A percentile compares a stretch with the other conserved stretches of the same genome.
Evolutionary conservation across 2,113 vertebrate species (phyloP).

Genomic region (Silurus glanis): DNA sequence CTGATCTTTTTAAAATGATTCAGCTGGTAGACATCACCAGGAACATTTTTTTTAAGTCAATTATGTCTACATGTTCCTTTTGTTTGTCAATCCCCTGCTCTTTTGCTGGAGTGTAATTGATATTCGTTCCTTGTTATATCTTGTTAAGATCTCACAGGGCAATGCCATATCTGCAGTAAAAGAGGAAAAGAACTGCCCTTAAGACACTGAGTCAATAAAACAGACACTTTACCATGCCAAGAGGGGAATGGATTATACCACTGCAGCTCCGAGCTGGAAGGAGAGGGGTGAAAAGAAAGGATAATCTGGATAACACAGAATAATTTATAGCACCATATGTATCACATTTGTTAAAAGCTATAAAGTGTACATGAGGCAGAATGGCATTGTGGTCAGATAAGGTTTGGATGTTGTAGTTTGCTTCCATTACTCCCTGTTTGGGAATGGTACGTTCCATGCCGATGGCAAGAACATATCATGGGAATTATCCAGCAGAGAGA

Average conservation of each 20-base stretch:
- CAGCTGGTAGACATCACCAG: background rate
- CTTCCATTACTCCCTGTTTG: background rate
- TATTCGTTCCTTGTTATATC: conserved; percentile 53
- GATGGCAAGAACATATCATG: conserved; percentile 62
- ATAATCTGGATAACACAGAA: background rate
- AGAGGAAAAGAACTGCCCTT: conserved; percentile 57
- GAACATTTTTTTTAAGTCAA: background rate
- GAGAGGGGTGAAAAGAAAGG: background rate
- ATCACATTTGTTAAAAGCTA: background rate
- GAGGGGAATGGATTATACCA: conserved; percentile 49
- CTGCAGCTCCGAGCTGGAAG: background rate
- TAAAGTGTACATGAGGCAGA: background rate
- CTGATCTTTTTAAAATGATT: background rate
- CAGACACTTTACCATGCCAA: conserved; percentile 59
- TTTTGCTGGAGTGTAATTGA: conserved; percentile 43
- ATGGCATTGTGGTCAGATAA: background rate
- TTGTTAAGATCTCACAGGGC: conserved; percentile 51
- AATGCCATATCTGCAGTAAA: conserved; percentile 54
- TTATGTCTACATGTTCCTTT: conserved; percentile 19
- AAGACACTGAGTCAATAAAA: conserved; percentile 63
- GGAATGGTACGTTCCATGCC: conserved; percentile 53
- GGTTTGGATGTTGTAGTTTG: background rate
- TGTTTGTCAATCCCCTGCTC: conserved; percentile 35
- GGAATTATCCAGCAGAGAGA: conserved; percentile 60
- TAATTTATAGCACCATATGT: background rate